Percentiles rank a stretch among this genome's conserved stretches.
These are phyloP conservation scores for Xyrauchen texanus DNA, from an alignment of 2,113 vertebrate genomes.

Conservation along the genomic window DNA sequence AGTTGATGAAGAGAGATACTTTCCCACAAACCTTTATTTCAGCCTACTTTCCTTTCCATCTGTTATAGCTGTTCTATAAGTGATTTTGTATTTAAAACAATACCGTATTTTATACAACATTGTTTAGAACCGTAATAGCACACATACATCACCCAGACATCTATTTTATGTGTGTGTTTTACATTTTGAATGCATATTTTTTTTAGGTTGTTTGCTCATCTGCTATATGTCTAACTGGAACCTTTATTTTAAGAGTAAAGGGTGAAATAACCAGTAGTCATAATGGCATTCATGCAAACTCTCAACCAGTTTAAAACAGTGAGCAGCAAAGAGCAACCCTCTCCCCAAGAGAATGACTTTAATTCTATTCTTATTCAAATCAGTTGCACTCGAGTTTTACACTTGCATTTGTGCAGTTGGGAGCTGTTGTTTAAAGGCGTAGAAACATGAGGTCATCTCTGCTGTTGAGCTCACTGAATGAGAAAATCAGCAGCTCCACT, in stretches of 20 bases:
- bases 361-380: conserved; percentile 3
- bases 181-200: too few species aligned
- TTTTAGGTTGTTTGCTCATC: neutral
- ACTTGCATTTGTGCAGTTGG: neutral
- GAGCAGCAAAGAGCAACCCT: neutral
- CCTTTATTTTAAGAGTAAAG: neutral
- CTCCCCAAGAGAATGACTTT: neutral
- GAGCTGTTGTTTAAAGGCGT: conserved; percentile 11
- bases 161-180: too few species aligned
- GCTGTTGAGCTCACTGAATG: conserved; percentile 32
- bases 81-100: too few species aligned
- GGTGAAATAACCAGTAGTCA: neutral
- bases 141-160: too few species aligned
- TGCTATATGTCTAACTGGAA: neutral
- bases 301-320: neutral
- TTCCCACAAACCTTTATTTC: conserved; percentile 27
- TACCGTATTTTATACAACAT: too few species aligned
- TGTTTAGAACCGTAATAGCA: too few species aligned
- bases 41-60: too few species aligned
- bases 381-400: too few species aligned
- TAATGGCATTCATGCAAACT: neutral
- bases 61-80: too few species aligned
- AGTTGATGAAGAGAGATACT: conserved; percentile 4
- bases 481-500: too few species aligned
- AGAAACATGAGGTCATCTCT: conserved; percentile 14